Percentiles rank a stretch among this genome's conserved stretches.
Conservation (phyloP, 2,888 invertebrate genomes). For the Torymus auratus region DNA sequence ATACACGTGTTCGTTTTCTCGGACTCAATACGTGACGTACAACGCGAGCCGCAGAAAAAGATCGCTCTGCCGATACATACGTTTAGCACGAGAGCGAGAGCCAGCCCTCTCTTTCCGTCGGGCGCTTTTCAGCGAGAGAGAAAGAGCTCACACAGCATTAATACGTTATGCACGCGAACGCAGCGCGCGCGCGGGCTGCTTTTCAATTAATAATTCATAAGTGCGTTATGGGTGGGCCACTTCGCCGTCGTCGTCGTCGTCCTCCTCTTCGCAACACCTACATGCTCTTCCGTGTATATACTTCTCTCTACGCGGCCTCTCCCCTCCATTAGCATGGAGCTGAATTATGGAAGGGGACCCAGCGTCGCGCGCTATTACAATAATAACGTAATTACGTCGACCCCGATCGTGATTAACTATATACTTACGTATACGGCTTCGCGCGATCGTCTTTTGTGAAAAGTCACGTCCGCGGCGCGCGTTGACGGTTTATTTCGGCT, state of each 20-base stretch:
- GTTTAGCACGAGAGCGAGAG: conserved; percentile 18
- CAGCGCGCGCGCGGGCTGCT: conserved; percentile 54
- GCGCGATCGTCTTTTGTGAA: too few relatives aligned
- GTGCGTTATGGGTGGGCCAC: conserved; percentile 64
- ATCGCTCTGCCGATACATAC: conserved; percentile 41
- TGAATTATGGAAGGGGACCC: not conserved
- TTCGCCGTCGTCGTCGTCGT: conserved; percentile 25
- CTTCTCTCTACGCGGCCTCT: too few relatives aligned
- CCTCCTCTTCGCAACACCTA: not conserved
- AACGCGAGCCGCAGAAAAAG: conserved; percentile 24
- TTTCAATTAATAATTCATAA: conserved; percentile 71
- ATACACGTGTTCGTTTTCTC: not conserved
- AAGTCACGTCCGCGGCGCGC: too few relatives aligned
- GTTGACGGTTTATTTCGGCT: not conserved
- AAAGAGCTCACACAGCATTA: conserved; percentile 54
- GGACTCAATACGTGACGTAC: conserved; percentile 20
- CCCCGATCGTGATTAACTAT: too few relatives aligned
- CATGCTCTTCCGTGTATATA: too few relatives aligned
- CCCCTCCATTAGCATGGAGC: too few relatives aligned
- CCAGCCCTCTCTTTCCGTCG: too few relatives aligned
- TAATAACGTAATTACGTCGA: not conserved
- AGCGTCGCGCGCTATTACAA: conserved; percentile 1
- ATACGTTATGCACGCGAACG: conserved; percentile 63
- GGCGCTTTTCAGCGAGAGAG: too few relatives aligned
- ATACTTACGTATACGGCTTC: too few relatives aligned